These are phyloP conservation scores for Drosophila saltans DNA, from an alignment of 1,140 invertebrate genomes.

Conservation along the genomic window DNA sequence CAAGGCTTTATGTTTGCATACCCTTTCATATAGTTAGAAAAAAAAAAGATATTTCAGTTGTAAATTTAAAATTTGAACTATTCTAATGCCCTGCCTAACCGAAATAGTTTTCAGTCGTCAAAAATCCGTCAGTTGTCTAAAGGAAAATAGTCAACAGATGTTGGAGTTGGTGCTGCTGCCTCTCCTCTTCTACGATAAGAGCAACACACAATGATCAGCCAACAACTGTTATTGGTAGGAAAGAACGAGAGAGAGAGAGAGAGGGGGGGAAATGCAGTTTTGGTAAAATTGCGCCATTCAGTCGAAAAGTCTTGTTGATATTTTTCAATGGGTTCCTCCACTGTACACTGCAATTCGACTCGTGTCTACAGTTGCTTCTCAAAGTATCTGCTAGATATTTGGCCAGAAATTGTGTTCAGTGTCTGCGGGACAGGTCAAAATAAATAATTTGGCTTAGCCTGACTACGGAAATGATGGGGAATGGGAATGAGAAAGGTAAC, in stretches of 20 bases:
- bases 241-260: too few relatives aligned
- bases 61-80: too few relatives aligned
- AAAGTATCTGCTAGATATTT: not conserved
- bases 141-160: slow-evolving; percentile 62
- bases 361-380: too few relatives aligned
- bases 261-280: slow-evolving; percentile 65
- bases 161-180: slow-evolving; percentile 55
- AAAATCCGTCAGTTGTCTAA: slow-evolving; percentile 57
- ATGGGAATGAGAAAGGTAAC: slow-evolving; percentile 14
- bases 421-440: slow-evolving; percentile 61
- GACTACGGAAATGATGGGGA: slow-evolving; percentile 54
- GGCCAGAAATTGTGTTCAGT: slow-evolving; percentile 41
- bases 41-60: too few relatives aligned
- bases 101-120: slow-evolving; percentile 46
- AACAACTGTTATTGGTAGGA: slow-evolving; percentile 70
- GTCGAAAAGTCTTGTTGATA: slow-evolving; percentile 54
- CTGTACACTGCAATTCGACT: slow-evolving; percentile 36
- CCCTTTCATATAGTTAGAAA: not conserved
- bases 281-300: slow-evolving; percentile 64
- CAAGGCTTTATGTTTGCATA: not conserved
- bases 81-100: not conserved
- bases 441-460: slow-evolving; percentile 65
- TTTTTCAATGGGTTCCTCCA: slow-evolving; percentile 6
- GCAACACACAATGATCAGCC: slow-evolving; percentile 42
- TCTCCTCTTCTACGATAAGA: slow-evolving; percentile 26